Conservation (phyloP, 2,888 invertebrate species). For the Dorcus parallelipipedus region DNA sequence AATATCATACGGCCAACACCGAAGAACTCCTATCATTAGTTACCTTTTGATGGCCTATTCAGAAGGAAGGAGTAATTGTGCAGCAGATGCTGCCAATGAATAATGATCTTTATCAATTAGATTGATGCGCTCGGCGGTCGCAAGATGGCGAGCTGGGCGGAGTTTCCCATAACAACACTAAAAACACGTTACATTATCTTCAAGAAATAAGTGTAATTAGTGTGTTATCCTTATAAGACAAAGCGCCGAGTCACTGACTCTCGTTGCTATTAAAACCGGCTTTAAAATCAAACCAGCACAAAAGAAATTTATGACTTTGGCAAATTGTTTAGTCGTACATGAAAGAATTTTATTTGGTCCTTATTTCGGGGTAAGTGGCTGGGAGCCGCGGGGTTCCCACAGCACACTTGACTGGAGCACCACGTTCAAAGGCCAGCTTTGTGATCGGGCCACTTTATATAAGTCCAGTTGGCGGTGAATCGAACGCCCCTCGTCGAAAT, state of each 20-base stretch:
- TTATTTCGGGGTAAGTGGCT: constrained; percentile 28
- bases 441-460: constrained; percentile 17
- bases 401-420: constrained; percentile 40
- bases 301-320: constrained; percentile 16
- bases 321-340: constrained; percentile 15
- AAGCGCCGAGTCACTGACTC: too few relatives aligned
- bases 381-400: constrained; percentile 39
- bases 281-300: not conserved
- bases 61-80: constrained; percentile 36
- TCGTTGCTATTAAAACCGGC: too few relatives aligned
- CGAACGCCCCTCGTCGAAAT: not conserved
- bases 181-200: too few relatives aligned
- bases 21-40: constrained; percentile 19
- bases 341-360: constrained; percentile 19
- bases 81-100: constrained; percentile 43
- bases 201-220: too few relatives aligned
- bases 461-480: constrained; percentile 11
- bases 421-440: constrained; percentile 32
- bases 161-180: constrained; percentile 12
- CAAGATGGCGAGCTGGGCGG: constrained; percentile 40
- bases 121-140: constrained; percentile 38
- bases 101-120: constrained; percentile 46
- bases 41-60: constrained; percentile 36
- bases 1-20: constrained; percentile 1
- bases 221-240: too few relatives aligned